Conservation (phyloP, 2,888 invertebrate genomes). For the Thereva unica region DNA sequence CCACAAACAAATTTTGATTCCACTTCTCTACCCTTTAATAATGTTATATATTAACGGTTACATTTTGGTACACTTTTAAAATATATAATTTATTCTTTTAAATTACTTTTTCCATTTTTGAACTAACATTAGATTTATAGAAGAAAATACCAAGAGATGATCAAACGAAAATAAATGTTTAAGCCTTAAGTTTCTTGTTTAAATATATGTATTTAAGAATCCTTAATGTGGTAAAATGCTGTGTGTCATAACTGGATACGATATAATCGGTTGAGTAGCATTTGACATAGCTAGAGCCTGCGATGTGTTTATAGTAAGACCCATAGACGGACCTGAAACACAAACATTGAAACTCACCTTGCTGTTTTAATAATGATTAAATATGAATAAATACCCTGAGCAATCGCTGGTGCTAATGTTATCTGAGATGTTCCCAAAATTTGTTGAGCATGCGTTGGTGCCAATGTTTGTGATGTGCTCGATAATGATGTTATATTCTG, state of each 20-base stretch:
- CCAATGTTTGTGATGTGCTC: conserved; percentile 43
- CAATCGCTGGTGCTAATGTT: conserved; percentile 46
- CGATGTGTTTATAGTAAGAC: conserved; percentile 58
- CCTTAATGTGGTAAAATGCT: conserved; percentile 54
- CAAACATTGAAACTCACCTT: neutral
- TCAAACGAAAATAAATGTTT: no score
- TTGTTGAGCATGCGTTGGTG: conserved; percentile 45
- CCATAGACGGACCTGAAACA: conserved; percentile 47
- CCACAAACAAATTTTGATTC: no score
- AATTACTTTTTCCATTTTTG: no score
- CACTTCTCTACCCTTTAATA: no score
- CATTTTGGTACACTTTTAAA: no score
- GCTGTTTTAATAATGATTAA: neutral
- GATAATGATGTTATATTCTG: conserved; percentile 46
- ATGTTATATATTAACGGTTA: no score
- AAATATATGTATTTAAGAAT: no score
- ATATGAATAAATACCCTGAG: conserved; percentile 39
- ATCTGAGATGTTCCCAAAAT: conserved; percentile 48
- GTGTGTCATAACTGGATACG: conserved; percentile 70
- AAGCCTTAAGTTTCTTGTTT: no score
- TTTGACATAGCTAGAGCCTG: conserved; percentile 65
- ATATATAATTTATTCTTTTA: no score
- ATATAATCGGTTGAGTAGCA: conserved; percentile 65
- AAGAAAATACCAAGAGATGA: no score
- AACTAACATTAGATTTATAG: no score